phyloP scores from a whole-genome alignment of 2,113 vertebrate genomes.

The Chaenogobius annularis region DNA sequence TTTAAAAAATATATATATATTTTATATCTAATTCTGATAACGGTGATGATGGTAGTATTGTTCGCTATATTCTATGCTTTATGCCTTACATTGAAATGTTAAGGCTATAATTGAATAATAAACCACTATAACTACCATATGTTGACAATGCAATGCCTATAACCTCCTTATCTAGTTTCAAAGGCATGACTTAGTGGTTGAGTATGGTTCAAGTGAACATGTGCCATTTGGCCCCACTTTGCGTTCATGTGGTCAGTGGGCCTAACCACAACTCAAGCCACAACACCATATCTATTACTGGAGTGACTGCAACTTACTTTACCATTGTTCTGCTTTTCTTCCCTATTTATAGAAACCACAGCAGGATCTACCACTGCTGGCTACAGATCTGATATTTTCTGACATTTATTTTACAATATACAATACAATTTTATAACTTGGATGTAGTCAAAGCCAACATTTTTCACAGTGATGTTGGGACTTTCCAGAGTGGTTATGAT shows the following conservation, averaged over 20 bases:
- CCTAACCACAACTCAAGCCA: slow-evolving; percentile 35
- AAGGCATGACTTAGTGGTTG: slow-evolving; percentile 50
- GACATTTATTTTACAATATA: slow-evolving; percentile 14
- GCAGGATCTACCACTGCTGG: background rate
- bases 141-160: slow-evolving; percentile 18
- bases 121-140: background rate
- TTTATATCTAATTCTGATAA: no score
- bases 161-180: slow-evolving; percentile 22
- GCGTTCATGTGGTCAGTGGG: slow-evolving; percentile 43
- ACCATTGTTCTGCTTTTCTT: slow-evolving; percentile 41
- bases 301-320: slow-evolving; percentile 25
- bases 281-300: slow-evolving; percentile 43
- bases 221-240: slow-evolving; percentile 47
- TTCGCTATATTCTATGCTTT: no score
- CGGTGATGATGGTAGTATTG: no score
- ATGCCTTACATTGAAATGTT: no score
- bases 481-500: slow-evolving; percentile 6
- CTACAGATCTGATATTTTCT: slow-evolving; percentile 1
- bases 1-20: no score
- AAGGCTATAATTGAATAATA: no score
- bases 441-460: background rate
- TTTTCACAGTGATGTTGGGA: background rate
- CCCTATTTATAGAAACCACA: slow-evolving; percentile 23
- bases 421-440: slow-evolving; percentile 7
- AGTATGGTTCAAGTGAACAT: slow-evolving; percentile 45